A percentile compares a stretch with the other conserved stretches of the same genome.
Evolutionary conservation across 2,797 vertebrate genomes (phyloP).

Genomic region (Perodicticus potto): DNA sequence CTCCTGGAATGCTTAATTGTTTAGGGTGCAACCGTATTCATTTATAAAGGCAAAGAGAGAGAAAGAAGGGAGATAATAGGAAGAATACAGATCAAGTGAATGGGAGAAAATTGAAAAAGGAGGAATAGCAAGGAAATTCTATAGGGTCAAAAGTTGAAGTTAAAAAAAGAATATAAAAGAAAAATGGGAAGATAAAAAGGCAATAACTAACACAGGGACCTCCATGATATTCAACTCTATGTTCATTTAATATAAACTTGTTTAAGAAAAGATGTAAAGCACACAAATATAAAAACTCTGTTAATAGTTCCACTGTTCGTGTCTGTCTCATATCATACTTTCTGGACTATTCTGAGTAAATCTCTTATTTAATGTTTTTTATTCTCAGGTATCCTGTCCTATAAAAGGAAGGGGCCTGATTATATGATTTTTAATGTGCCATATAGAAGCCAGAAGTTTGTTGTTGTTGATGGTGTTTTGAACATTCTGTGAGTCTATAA

Average conservation of each 20-base stretch:
- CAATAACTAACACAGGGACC: neutral
- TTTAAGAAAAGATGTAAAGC: neutral
- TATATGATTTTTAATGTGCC: conserved; percentile 4
- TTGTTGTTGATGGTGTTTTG: neutral
- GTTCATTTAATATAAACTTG: neutral
- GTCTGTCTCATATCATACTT: neutral
- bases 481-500: conserved; percentile 41
- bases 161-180: neutral
- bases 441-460: conserved; percentile 13
- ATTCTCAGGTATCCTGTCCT: conserved; percentile 13
- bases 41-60: conserved; percentile 40
- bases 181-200: neutral
- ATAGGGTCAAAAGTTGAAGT: conserved; percentile 13
- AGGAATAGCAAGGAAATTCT: neutral
- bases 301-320: neutral
- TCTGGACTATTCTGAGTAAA: neutral
- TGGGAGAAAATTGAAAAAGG: conserved; percentile 22
- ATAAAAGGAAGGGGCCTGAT: conserved; percentile 10
- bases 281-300: neutral
- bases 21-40: neutral
- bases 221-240: neutral
- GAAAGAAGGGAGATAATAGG: neutral
- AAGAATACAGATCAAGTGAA: conserved; percentile 11
- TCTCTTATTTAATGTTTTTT: conserved; percentile 24
- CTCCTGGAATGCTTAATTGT: conserved; percentile 42